A percentile compares a stretch with the other conserved stretches of the same genome.
Conservation (phyloP, 2,797 vertebrate genomes). For the Xerus rutilus region DNA sequence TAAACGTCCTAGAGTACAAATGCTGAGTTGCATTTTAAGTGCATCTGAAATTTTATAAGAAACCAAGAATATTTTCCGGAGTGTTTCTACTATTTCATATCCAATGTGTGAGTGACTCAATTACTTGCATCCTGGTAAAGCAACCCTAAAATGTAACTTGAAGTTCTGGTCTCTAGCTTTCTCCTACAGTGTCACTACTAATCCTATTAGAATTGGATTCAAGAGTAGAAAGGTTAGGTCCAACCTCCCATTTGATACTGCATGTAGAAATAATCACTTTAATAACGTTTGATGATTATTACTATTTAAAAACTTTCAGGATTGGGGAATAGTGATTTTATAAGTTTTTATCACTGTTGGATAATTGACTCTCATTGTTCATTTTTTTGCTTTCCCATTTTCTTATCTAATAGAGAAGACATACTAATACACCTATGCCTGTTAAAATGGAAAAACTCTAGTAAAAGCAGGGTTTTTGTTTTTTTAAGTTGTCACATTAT, state of each 20-base stretch:
- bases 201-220: constrained; percentile 35
- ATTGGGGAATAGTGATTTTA: neutral
- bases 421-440: neutral
- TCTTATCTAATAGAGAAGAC: neutral
- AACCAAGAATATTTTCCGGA: constrained; percentile 37
- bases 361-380: constrained; percentile 19
- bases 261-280: neutral
- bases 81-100: neutral
- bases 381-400: constrained; percentile 1
- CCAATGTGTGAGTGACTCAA: neutral
- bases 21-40: neutral
- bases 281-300: neutral
- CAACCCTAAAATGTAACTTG: neutral
- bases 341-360: neutral
- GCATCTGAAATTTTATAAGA: neutral
- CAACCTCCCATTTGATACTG: neutral
- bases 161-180: neutral
- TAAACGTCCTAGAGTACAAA: neutral
- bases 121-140: neutral
- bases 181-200: neutral
- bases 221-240: neutral
- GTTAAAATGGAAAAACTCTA: neutral
- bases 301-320: neutral
- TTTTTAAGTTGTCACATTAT: neutral
- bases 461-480: neutral